These are phyloP conservation scores for Diogma glabrata DNA, from an alignment of 2,888 invertebrate genomes.

Conservation along the genomic window DNA sequence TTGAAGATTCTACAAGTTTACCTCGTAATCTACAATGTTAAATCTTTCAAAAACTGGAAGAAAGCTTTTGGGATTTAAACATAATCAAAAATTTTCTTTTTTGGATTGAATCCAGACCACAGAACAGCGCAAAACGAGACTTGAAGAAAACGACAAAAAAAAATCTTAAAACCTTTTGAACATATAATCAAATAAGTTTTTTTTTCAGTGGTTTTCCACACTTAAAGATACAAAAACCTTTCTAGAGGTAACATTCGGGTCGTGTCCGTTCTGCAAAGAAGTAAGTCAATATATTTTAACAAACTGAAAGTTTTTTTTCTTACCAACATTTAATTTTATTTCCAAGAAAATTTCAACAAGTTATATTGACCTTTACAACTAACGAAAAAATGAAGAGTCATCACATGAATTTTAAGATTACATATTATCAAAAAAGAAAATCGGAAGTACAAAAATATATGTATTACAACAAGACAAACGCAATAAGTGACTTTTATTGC, in stretches of 20 bases:
- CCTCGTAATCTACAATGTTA: too few relatives aligned
- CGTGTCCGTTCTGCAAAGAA: slow-evolving; percentile 34
- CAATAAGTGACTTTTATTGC: too few relatives aligned
- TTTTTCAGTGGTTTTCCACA: slow-evolving; percentile 29
- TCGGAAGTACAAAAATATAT: too few relatives aligned
- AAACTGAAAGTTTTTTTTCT: background rate
- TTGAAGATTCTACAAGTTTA: too few relatives aligned
- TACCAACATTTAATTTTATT: slow-evolving; percentile 4
- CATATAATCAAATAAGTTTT: background rate
- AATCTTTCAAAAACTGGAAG: too few relatives aligned
- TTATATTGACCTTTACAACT: slow-evolving; percentile 16
- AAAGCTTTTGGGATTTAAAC: background rate
- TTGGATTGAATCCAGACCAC: too few relatives aligned
- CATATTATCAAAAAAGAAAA: background rate
- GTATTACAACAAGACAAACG: too few relatives aligned
- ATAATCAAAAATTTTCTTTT: background rate
- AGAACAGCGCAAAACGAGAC: too few relatives aligned
- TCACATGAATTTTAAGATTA: too few relatives aligned
- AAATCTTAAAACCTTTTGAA: background rate
- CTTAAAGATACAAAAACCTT: slow-evolving; percentile 30
- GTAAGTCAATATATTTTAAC: slow-evolving; percentile 19
- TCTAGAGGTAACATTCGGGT: slow-evolving; percentile 30
- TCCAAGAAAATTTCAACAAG: slow-evolving; percentile 34
- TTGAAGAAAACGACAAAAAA: too few relatives aligned
- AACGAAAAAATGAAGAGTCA: too few relatives aligned